phyloP scores from a whole-genome alignment of 1,140 invertebrate species.

The Aradophagus sp. region DNA sequence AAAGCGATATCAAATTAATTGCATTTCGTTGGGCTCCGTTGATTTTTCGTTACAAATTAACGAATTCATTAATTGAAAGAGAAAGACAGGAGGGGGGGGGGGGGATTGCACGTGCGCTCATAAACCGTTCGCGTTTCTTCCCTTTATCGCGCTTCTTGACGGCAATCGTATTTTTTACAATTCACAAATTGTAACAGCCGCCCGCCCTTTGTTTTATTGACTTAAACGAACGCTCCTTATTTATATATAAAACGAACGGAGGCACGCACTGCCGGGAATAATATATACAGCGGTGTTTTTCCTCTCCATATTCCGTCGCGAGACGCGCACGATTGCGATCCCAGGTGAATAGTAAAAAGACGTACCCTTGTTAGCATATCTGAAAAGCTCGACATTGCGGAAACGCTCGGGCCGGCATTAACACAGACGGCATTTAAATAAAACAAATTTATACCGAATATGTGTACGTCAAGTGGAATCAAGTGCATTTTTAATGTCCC shows the following conservation, averaged over 20 bases:
- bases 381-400: slow-evolving; percentile 39
- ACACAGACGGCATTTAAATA: slow-evolving; percentile 33
- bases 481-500: slow-evolving; percentile 6
- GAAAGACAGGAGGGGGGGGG: no score
- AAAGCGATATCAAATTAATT: no score
- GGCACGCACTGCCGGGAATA: slow-evolving; percentile 34
- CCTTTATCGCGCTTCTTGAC: neutral
- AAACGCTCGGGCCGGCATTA: slow-evolving; percentile 23
- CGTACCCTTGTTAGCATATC: slow-evolving; percentile 54
- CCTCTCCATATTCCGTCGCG: slow-evolving; percentile 42
- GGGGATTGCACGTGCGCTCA: no score
- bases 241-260: slow-evolving; percentile 49
- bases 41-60: no score
- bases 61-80: no score
- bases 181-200: slow-evolving; percentile 50
- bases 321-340: slow-evolving; percentile 44
- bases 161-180: slow-evolving; percentile 44
- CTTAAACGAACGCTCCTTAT: slow-evolving; percentile 43
- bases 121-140: no score
- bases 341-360: slow-evolving; percentile 58
- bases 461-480: slow-evolving; percentile 7
- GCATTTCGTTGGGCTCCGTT: no score
- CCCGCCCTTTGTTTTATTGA: slow-evolving; percentile 40
- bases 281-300: slow-evolving; percentile 38
- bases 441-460: slow-evolving; percentile 25